Conservation (phyloP, 23 tunicate species). For the Halocynthia roretzi region DNA sequence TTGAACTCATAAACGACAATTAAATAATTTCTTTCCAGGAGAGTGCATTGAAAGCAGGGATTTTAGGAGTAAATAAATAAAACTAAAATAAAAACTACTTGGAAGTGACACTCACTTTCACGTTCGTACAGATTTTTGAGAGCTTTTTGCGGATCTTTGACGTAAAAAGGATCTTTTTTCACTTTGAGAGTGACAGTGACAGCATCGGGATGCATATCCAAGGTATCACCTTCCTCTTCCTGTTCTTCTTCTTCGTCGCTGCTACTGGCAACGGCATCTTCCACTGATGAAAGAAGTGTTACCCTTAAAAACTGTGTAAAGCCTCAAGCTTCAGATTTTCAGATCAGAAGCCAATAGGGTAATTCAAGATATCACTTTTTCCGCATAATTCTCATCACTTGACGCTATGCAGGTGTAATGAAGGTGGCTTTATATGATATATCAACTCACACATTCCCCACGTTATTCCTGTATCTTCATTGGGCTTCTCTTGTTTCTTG, state of each 20-base stretch:
- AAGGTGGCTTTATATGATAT: background rate
- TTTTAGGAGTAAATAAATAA: too few species aligned
- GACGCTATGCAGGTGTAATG: background rate
- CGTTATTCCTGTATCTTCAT: conserved; percentile 53
- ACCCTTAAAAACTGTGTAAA: too few species aligned
- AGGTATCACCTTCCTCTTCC: conserved; percentile 29
- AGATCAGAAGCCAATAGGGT: too few species aligned
- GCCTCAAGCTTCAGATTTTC: too few species aligned
- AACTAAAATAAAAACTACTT: too few species aligned
- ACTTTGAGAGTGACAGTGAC: conserved; percentile 17
- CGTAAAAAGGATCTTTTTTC: conserved; percentile 72
- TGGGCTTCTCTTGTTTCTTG: conserved; percentile 8
- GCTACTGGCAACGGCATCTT: conserved; percentile 60
- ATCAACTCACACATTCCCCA: conserved; percentile 92
- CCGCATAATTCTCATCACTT: too few species aligned
- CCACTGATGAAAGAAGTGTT: conserved; percentile 37
- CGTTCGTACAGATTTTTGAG: conserved; percentile 69
- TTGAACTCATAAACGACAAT: too few species aligned
- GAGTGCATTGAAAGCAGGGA: too few species aligned
- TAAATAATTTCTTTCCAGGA: too few species aligned
- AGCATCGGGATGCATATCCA: conserved; percentile 27
- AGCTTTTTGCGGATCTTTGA: conserved; percentile 94
- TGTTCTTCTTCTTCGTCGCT: conserved; percentile 61
- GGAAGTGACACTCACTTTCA: conserved; percentile 37
- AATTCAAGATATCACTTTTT: too few species aligned